Base-by-base conservation (phyloP, 92 coral and sea anemone species). In the Zoanthus solanderi region DNA sequence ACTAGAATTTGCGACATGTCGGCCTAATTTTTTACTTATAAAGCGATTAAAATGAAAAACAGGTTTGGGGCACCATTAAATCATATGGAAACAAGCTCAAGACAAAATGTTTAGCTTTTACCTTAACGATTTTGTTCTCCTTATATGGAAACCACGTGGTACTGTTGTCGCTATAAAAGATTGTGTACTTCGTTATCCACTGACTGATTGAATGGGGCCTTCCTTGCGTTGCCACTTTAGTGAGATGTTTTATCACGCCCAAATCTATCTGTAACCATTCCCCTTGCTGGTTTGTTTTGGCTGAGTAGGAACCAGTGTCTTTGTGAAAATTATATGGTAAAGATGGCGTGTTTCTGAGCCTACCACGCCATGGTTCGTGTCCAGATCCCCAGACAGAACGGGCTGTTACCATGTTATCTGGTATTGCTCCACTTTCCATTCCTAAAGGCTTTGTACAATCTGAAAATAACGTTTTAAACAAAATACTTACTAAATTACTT, bases 251-350 rank as follows among this genome's bases (percentile, higher is more conserved):
- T 8, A 46, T 48, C 54, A 14, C 28, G n/a, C 78, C 78, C 12
- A 73, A 29, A 73, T 73, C 78, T 6, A 73, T n/a, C 46, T 73
- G 46, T 10, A 73, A 73, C 78, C 78, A 73, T 73, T 73, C 47
- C 28, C 78, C 78, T n/a, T 4, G 48, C 47, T 31, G 72, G 72
- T 66, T 66, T 66, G 72, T 66, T 66, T 23, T 66, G 32, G 8
- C 72, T 28, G 72, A 66, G 72, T 66, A 66, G 32, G 72, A n/a
- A 4, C 72, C 72, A 23, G 31, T 23, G 30, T 66, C 30, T n/a
- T 6, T 66, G 10, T 6, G 0, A 4, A 12, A 16, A 13, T 31
- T 12, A 48, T 34, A 72, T 23, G 76, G 78, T 1, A 37, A 4
- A 1, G 2, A 1, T 37, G 42, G 42, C 42, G 3, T 37, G 42